phyloP scores from a whole-genome alignment of 2,797 vertebrate species.

The Hypotaenidia okinawae region DNA sequence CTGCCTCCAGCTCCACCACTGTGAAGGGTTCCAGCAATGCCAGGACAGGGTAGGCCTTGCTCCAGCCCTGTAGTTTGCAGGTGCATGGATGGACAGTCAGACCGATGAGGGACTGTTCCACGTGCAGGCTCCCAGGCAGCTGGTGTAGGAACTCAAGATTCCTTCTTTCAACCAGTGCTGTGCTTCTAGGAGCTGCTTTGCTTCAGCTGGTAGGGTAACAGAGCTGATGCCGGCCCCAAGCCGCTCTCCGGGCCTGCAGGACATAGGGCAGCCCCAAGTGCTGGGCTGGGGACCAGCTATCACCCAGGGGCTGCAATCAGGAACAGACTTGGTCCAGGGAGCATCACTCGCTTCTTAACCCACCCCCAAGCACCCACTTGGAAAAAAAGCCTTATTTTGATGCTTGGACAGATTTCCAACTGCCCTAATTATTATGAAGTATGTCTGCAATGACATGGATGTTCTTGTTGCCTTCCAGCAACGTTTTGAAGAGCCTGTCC shows the following conservation, averaged over 20 bases:
- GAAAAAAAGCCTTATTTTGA: background rate
- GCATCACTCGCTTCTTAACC: background rate
- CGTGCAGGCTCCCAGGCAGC: background rate
- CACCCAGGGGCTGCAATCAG: fast-evolving
- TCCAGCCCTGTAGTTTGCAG: background rate
- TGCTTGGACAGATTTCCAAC: fast-evolving
- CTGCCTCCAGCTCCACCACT: background rate
- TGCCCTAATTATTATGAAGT: background rate
- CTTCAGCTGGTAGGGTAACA: background rate
- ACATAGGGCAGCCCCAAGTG: background rate
- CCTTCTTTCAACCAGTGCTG: background rate
- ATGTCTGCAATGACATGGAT: background rate
- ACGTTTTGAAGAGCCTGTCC: background rate
- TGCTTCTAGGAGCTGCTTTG: background rate
- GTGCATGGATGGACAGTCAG: fast-evolving
- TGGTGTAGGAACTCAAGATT: background rate
- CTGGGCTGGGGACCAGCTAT: background rate
- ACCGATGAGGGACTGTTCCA: background rate
- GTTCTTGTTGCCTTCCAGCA: background rate
- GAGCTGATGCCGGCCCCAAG: background rate
- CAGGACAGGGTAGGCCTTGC: background rate
- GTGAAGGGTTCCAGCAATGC: background rate
- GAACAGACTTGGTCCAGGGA: background rate
- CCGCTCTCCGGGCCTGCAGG: fast-evolving
- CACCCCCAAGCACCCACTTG: background rate